Base-by-base conservation (phyloP, 2,797 vertebrate species). In the Sparidentex hasta region DNA sequence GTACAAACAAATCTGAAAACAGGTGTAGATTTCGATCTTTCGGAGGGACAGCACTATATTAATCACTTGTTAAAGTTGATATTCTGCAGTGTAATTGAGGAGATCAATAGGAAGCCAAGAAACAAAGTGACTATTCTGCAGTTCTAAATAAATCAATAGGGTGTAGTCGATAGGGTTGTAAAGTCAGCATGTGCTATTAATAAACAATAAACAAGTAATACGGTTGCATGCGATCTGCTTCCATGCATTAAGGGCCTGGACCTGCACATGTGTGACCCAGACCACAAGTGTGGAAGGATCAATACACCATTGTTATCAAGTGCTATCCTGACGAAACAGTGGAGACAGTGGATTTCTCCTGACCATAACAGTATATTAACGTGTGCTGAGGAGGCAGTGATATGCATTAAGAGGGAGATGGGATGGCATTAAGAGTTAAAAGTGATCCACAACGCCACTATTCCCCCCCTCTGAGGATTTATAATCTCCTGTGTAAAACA, bases 401-500 rank as follows among this genome's bases (percentile, higher is more conserved):
- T 65, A 17, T 64, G 74, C 71, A 78, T 79, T 85, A 80, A 80
- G 82, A 56, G 33, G 57, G 44, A 73, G 68, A 79, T 58, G 43
- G 58, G 52, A 74, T 74, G 80, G 78, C 64, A 72, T 88, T 86
- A 88, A 75, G 65, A 68, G 86, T 78, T 87, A 86, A 91, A 78
- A 85, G 81, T 77, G 83, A 81, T 20, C 78, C 84, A 81, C 48
- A 72, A 74, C 52, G 58, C 56, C 66, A 65, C 74, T 7, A 33
- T 7, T 7, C 6, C 74, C 75, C 71, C 84, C 87, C 86, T 73
- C 61, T 0, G 64, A 85, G 85, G 78, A 82, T 81, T 84, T 82
- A 71, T 88, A 87, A 90, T 90, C 87, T 83, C 83, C 78, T 7
- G 14, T 75, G 81, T 90, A 86, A 87, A 91, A 90, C 85, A 85